Percentiles rank a stretch among this genome's conserved stretches.
phyloP scores from a whole-genome alignment of 53 echinoderm and acorn worm genomes.

The Echinometra lucunter region DNA sequence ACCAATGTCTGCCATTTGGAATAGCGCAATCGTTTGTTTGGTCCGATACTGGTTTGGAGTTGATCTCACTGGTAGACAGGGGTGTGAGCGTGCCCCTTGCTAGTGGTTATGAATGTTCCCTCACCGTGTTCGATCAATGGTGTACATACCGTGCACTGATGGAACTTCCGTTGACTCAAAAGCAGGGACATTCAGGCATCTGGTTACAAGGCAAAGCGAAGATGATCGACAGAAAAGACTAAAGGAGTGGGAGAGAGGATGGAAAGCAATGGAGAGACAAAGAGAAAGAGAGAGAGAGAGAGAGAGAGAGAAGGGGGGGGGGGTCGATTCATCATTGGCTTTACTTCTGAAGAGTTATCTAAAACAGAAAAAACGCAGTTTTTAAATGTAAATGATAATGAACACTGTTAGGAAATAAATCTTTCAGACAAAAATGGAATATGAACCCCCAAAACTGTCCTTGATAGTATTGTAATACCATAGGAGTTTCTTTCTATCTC shows the following conservation, averaged over 20 bases:
- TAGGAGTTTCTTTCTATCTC: neutral
- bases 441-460: no score
- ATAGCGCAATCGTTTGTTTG: no score
- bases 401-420: neutral
- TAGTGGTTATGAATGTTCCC: neutral
- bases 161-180: slow-evolving; percentile 12
- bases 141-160: slow-evolving; percentile 5
- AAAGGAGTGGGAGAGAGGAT: neutral
- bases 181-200: neutral
- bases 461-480: neutral
- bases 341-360: neutral
- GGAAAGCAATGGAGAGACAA: neutral
- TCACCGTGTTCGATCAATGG: neutral
- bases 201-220: neutral
- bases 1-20: no score
- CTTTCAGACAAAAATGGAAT: no score
- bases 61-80: no score
- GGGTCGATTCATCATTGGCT: neutral
- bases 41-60: no score
- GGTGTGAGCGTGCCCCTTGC: neutral
- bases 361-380: neutral
- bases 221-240: neutral
- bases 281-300: neutral
- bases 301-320: neutral
- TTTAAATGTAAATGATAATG: neutral